phyloP scores from a whole-genome alignment of 2,797 vertebrate genomes.

The Rhinogobio ventralis region DNA sequence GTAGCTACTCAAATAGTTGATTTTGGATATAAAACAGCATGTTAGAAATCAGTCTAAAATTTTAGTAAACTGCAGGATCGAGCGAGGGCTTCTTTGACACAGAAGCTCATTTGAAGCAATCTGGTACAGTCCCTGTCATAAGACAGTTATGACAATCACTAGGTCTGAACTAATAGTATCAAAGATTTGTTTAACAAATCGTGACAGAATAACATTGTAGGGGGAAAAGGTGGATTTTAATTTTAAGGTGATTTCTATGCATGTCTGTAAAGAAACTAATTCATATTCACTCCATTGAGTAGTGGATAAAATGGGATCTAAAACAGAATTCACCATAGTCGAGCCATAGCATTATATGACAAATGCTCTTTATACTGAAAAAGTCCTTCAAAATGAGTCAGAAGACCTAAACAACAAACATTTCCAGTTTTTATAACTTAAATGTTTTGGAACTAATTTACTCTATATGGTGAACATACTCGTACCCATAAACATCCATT shows the following conservation, averaged over 20 bases:
- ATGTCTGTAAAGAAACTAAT: background rate
- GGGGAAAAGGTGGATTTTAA: background rate
- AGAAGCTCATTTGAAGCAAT: background rate
- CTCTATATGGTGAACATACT: background rate
- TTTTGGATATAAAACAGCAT: background rate
- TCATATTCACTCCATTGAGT: background rate
- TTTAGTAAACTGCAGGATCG: background rate
- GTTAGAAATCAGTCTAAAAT: background rate
- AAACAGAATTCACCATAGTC: background rate
- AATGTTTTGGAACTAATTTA: background rate
- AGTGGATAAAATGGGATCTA: background rate
- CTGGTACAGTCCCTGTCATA: background rate
- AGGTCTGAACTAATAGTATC: background rate
- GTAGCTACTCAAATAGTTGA: background rate
- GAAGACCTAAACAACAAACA: background rate
- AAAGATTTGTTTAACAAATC: no score
- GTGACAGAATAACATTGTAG: background rate
- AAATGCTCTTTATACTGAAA: conserved; percentile 16
- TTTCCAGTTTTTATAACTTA: background rate
- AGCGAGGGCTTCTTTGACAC: background rate
- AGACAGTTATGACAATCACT: background rate
- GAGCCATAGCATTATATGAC: no score
- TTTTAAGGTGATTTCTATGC: no score
- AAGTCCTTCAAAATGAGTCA: background rate
- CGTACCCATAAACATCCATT: background rate